Percentiles rank a stretch among this genome's conserved stretches.
phyloP scores from a whole-genome alignment of 2,888 invertebrate species.

The Mythimna pallens region DNA sequence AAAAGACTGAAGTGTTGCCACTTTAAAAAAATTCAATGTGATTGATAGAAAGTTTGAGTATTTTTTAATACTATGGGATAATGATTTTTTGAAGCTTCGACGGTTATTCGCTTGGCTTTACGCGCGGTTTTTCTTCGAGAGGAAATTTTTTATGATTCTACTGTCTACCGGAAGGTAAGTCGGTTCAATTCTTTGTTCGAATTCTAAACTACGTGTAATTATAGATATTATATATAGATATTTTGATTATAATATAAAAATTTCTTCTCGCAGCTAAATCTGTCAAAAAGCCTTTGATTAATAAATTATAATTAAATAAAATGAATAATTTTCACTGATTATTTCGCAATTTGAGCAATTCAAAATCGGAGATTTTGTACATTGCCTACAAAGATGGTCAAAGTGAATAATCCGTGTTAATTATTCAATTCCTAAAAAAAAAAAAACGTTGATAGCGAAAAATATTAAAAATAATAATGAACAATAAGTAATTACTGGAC shows the following conservation, averaged over 20 bases:
- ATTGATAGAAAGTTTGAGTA: constrained; percentile 51
- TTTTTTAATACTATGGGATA: constrained; percentile 53
- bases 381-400: background rate
- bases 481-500: constrained; percentile 48
- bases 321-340: constrained; percentile 9
- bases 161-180: constrained; percentile 26
- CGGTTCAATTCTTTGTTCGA: background rate
- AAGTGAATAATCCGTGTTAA: constrained; percentile 34
- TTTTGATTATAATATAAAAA: constrained; percentile 10
- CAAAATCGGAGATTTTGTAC: background rate
- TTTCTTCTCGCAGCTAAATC: constrained; percentile 17
- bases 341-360: constrained; percentile 17
- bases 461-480: constrained; percentile 27
- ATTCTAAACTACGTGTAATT: constrained; percentile 8
- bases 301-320: constrained; percentile 16
- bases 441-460: constrained; percentile 24
- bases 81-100: constrained; percentile 44
- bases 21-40: constrained; percentile 56
- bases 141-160: background rate
- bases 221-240: constrained; percentile 3
- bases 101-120: constrained; percentile 34
- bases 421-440: constrained; percentile 17
- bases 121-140: constrained; percentile 21
- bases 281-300: constrained; percentile 5
- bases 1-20: constrained; percentile 78